Base-by-base conservation (phyloP, 2,888 invertebrate genomes). In the Prosapia bicincta region DNA sequence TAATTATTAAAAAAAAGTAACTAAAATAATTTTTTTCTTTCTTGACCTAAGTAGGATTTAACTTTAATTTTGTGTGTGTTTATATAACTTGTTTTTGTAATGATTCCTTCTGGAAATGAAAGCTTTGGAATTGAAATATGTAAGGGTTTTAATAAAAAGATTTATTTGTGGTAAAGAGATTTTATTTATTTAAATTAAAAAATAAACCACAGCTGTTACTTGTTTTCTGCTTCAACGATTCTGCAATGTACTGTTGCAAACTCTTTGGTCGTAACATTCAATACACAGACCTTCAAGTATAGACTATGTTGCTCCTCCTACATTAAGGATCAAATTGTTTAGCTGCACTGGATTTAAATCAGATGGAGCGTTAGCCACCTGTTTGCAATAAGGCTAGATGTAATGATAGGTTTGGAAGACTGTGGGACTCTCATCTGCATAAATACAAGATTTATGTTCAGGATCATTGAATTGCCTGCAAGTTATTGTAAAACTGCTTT, bases 401-500 rank as follows among this genome's bases (percentile, higher is more conserved):
- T 54, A 54, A 54, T 54, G 54, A 54, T 54, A 54, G 54, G 54
- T 54, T 54, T n/a, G 54, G 9, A 54, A 54, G 54, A 2, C 54
- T 54, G 54, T 54, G 54, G 54, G 54, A n/a, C 54, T 54, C 54
- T 54, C 54, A 54, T 54, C 54, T 54, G 20, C 54, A 54, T 54
- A 54, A 54, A 54, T 54, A 54, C 54, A 54, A 54, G 54, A 54
- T 54, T 54, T 54, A 54, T 54, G 54, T 54, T 54, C 54, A 54
- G 54, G 54, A 54, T 54, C 54, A 54, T 54, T 54, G 54, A 54
- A 54, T 54, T 54, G 54, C 3, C 54, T 54, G 20, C 20, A 54
- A 9, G 54, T 20, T n/a, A 54, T 54, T 2, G 6, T 54, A 54
- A 2, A 54, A 54, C 20, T 54, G 6, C 54, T 54, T 54, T 20